Conservation (phyloP, 2,888 invertebrate genomes). For the Temnothorax ravouxi region DNA sequence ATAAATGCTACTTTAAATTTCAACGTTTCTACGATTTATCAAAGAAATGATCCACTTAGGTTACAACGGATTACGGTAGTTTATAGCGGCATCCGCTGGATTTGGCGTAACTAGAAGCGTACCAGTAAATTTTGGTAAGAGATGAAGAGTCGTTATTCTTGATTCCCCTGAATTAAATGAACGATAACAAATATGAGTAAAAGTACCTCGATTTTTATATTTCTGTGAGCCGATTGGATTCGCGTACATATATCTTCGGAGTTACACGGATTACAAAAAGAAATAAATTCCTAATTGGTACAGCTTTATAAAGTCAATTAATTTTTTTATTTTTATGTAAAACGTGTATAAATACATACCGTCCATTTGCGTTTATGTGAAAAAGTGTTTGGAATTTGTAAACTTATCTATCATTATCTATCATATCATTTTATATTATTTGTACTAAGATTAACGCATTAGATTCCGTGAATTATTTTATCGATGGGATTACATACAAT, state of each 20-base stretch:
- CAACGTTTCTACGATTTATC: conserved; percentile 47
- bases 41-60: conserved; percentile 47
- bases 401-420: not conserved
- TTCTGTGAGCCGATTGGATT: not conserved
- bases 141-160: not conserved
- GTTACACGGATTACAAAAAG: not conserved
- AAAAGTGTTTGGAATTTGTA: not conserved
- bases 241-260: not conserved
- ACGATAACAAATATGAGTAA: not conserved
- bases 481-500: not conserved
- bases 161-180: conserved; percentile 6
- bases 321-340: not conserved
- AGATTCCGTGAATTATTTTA: not conserved
- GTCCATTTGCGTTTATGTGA: not conserved
- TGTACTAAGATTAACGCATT: not conserved
- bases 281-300: not conserved
- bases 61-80: conserved; percentile 32
- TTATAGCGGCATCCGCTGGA: conserved; percentile 20
- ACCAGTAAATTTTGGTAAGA: conserved; percentile 22
- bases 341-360: not conserved
- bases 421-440: not conserved
- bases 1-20: conserved; percentile 47
- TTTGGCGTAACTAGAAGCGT: conserved; percentile 29
- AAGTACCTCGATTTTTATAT: not conserved
- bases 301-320: not conserved